A percentile compares a stretch with the other conserved stretches of the same genome.
These are phyloP conservation scores for Ichneumoninae sp. DNA, from an alignment of 2,888 invertebrate genomes.

Conservation along the genomic window DNA sequence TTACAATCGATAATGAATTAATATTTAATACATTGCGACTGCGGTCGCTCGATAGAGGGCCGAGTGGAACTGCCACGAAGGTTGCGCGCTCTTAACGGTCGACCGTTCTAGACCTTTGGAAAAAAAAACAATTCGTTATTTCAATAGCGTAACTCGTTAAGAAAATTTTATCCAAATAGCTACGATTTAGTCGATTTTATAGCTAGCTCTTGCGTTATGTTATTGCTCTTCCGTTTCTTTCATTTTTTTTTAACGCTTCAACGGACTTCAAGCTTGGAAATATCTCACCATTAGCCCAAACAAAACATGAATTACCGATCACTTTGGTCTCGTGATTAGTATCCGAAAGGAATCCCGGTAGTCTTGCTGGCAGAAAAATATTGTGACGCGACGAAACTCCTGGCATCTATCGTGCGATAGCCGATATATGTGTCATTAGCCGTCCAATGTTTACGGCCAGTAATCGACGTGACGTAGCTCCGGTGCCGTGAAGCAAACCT, in stretches of 20 bases:
- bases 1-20: slow-evolving; percentile 74
- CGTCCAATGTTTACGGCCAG: too few relatives aligned
- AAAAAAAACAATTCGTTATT: not conserved
- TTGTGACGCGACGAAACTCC: too few relatives aligned
- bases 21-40: slow-evolving; percentile 74
- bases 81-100: slow-evolving; percentile 39
- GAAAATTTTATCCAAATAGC: not conserved
- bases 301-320: not conserved
- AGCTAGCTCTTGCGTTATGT: too few relatives aligned
- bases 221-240: not conserved
- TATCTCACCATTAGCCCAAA: not conserved
- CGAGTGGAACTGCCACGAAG: slow-evolving; percentile 7
- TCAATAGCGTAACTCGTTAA: not conserved
- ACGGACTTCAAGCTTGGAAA: not conserved
- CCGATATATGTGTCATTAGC: too few relatives aligned
- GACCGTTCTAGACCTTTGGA: slow-evolving; percentile 40
- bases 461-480: too few relatives aligned
- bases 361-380: too few relatives aligned
- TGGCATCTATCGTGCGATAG: too few relatives aligned
- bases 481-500: too few relatives aligned
- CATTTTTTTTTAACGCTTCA: too few relatives aligned
- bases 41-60: slow-evolving; percentile 67
- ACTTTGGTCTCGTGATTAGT: too few relatives aligned
- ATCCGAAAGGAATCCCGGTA: too few relatives aligned
- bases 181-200: not conserved